phyloP scores from a whole-genome alignment of 2,113 vertebrate species.

The Alethe castanea region DNA sequence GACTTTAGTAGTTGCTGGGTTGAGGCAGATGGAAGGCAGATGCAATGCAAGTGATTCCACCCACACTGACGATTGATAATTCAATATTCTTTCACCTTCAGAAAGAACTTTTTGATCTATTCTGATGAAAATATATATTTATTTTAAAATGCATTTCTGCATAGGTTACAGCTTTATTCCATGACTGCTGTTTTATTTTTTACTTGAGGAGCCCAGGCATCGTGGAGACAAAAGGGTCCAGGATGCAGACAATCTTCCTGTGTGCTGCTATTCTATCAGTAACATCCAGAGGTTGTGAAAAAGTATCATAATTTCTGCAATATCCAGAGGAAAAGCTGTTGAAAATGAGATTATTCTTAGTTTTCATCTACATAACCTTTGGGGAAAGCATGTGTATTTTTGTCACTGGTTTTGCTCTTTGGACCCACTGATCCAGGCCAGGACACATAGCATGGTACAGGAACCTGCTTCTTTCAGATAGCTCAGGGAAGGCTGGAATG shows the following conservation, averaged over 20 bases:
- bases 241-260: background rate
- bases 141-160: background rate
- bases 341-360: background rate
- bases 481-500: background rate
- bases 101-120: background rate
- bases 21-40: slow-evolving; percentile 26
- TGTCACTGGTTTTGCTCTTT: background rate
- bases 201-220: background rate
- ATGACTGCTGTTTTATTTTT: background rate
- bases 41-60: slow-evolving; percentile 24
- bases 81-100: slow-evolving; percentile 15
- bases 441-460: background rate
- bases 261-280: background rate
- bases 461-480: background rate
- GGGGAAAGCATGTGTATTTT: accelerated
- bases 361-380: background rate
- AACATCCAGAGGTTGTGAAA: background rate
- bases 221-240: background rate
- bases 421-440: background rate
- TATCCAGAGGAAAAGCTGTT: background rate
- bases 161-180: background rate
- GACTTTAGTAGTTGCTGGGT: background rate
- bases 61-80: background rate
- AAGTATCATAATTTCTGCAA: background rate
- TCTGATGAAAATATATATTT: background rate